phyloP scores from a whole-genome alignment of 1,140 invertebrate species.

The Acyrthosiphon pisum region DNA sequence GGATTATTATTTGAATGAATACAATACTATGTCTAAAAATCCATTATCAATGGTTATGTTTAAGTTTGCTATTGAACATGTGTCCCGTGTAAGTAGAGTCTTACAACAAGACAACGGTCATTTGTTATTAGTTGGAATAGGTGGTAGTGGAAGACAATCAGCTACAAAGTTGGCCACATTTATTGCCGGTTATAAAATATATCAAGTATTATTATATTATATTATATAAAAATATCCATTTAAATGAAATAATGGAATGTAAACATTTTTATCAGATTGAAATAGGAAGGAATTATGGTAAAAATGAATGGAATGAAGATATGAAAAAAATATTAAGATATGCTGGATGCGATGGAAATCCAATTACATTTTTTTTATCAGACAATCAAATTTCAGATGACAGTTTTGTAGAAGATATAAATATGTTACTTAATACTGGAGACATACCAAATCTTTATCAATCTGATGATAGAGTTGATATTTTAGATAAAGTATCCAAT shows the following conservation, averaged over 20 bases:
- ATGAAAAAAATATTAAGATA: slow-evolving; percentile 79
- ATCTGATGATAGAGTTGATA: slow-evolving; percentile 89
- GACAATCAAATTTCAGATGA: slow-evolving; percentile 87
- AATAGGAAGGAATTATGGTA: slow-evolving; percentile 80
- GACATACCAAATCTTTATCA: slow-evolving; percentile 92
- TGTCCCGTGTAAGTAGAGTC: slow-evolving; percentile 81
- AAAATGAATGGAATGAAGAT: slow-evolving; percentile 87
- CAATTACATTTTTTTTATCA: slow-evolving; percentile 85
- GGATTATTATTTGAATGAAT: slow-evolving; percentile 87
- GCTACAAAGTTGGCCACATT: slow-evolving; percentile 81
- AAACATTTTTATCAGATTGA: slow-evolving; percentile 70
- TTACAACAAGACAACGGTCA: slow-evolving; percentile 82
- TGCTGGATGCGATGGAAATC: slow-evolving; percentile 84
- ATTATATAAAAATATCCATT: neutral
- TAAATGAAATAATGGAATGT: neutral
- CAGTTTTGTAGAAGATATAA: slow-evolving; percentile 92
- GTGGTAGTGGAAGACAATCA: slow-evolving; percentile 87
- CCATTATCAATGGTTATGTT: slow-evolving; percentile 89
- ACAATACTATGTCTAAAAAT: slow-evolving; percentile 76
- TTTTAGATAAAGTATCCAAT: slow-evolving; percentile 89
- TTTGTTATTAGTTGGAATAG: slow-evolving; percentile 81
- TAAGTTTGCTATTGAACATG: slow-evolving; percentile 89
- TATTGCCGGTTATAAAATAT: slow-evolving; percentile 74
- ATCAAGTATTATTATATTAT: slow-evolving; percentile 64
- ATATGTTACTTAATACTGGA: slow-evolving; percentile 89